Conservation (phyloP, 2,113 vertebrate species). For the Diglossa brunneiventris region DNA sequence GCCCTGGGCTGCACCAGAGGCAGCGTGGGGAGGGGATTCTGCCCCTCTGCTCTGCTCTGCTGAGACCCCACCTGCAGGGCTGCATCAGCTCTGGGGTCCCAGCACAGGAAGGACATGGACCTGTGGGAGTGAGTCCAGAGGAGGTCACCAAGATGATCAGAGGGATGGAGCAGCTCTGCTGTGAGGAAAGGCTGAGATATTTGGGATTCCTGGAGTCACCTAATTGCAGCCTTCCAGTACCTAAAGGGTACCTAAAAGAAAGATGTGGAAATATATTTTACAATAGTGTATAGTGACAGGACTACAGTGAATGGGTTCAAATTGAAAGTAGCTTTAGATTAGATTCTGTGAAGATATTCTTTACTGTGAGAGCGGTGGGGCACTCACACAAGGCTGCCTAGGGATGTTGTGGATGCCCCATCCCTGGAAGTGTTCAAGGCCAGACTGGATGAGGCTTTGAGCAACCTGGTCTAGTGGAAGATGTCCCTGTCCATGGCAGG, state of each 20-base stretch:
- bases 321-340: not conserved
- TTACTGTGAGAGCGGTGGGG: not conserved
- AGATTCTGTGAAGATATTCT: not conserved
- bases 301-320: not conserved
- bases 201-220: not conserved
- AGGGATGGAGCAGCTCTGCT: not conserved
- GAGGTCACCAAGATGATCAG: not conserved
- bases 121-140: fast-evolving
- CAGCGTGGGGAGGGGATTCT: not conserved
- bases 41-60: not conserved
- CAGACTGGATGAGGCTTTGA: not conserved
- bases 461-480: not conserved
- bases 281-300: not conserved
- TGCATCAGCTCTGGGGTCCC: not conserved
- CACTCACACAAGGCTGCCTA: not conserved
- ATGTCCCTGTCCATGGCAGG: not conserved
- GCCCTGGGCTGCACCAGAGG: not conserved
- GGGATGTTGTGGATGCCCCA: not conserved
- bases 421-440: not conserved
- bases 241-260: not conserved
- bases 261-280: not conserved
- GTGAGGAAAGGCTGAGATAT: not conserved
- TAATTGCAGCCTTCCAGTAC: not conserved
- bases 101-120: not conserved
- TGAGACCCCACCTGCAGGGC: not conserved